phyloP scores from a whole-genome alignment of 2,888 invertebrate genomes.

The Athetis lepigone region DNA sequence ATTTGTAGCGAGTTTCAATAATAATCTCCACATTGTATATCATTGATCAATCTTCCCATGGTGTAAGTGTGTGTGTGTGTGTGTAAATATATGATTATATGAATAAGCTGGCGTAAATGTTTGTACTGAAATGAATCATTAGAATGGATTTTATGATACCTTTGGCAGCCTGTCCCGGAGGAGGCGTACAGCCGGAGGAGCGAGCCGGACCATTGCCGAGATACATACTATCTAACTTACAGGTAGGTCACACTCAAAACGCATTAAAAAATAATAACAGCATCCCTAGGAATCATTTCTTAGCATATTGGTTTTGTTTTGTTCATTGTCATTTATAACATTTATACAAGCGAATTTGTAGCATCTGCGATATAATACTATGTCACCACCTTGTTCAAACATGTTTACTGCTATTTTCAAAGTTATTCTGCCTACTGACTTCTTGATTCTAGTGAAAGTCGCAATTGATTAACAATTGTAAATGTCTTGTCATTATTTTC shows the following conservation, averaged over 20 bases:
- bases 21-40: neutral
- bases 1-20: neutral
- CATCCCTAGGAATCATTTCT: neutral
- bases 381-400: constrained; percentile 45
- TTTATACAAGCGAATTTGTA: constrained; percentile 43
- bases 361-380: constrained; percentile 41
- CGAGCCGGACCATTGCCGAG: constrained; percentile 9
- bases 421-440: neutral
- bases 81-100: neutral
- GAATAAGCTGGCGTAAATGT: constrained; percentile 19
- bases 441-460: constrained; percentile 5
- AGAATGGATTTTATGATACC: constrained; percentile 73
- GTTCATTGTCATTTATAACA: constrained; percentile 9
- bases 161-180: constrained; percentile 72
- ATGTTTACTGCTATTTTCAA: constrained; percentile 3
- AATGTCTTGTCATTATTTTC: constrained; percentile 16
- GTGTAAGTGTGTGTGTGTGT: constrained; percentile 2
- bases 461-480: constrained; percentile 15
- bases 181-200: constrained; percentile 15
- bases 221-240: constrained; percentile 14
- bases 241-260: constrained; percentile 56
- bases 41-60: constrained; percentile 34
- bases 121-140: constrained; percentile 61
- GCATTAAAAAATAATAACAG: neutral
- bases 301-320: constrained; percentile 8